A percentile compares a stretch with the other conserved stretches of the same genome.
Conservation (phyloP, 2,113 vertebrate species). For the Poecile atricapillus region DNA sequence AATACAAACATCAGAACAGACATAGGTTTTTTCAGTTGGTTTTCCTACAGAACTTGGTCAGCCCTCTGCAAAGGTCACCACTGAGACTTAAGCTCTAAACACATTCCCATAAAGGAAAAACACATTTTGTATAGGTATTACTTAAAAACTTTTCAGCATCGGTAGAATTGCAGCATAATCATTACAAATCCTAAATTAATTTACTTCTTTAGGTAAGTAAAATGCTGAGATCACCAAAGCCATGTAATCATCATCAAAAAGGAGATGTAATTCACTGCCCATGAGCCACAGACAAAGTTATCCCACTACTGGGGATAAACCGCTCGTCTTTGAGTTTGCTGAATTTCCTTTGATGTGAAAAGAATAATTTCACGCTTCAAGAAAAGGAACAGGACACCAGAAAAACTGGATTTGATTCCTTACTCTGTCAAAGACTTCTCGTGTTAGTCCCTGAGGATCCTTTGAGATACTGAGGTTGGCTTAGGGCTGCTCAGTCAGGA, state of each 20-base stretch:
- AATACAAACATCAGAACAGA: not conserved
- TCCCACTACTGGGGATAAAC: not conserved
- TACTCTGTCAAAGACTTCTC: not conserved
- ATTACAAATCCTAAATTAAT: not conserved
- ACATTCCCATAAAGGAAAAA: not conserved
- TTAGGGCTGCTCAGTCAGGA: not conserved
- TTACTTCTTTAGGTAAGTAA: not conserved
- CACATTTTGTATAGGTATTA: not conserved
- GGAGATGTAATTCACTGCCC: not conserved
- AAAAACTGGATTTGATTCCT: conserved; percentile 3
- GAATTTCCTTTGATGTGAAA: conserved; percentile 28
- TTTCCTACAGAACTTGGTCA: not conserved
- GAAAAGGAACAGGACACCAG: not conserved
- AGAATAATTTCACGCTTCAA: conserved; percentile 4
- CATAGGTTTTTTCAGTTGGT: not conserved
- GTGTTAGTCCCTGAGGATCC: not conserved
- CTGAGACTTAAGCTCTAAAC: not conserved
- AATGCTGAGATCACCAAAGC: conserved; percentile 11
- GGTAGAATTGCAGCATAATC: not conserved
- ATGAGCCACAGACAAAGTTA: not conserved
- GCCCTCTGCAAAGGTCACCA: not conserved
- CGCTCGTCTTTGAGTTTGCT: not conserved
- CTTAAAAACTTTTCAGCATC: not conserved
- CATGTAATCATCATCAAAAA: conserved; percentile 8
- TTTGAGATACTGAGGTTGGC: not conserved